A percentile compares a stretch with the other conserved stretches of the same genome.
Evolutionary conservation across 2,113 vertebrate genomes (phyloP).

Genomic region (Rissa tridactyla): DNA sequence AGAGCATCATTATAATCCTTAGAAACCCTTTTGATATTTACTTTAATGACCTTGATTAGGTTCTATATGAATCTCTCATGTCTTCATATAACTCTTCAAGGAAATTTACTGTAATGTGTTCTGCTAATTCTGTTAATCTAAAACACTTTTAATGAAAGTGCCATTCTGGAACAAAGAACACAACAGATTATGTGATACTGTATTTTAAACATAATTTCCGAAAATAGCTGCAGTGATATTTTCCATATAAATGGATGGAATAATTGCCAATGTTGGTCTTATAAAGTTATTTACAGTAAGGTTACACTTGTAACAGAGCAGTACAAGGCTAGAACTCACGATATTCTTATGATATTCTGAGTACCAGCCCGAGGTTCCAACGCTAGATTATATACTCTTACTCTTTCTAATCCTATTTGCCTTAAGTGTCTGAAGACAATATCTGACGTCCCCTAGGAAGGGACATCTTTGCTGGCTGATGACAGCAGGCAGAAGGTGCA

Average conservation of each 20-base stretch:
- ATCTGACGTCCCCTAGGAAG: neutral
- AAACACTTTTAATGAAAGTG: neutral
- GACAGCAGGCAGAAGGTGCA: neutral
- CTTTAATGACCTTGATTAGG: neutral
- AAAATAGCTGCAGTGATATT: neutral
- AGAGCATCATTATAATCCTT: neutral
- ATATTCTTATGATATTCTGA: neutral
- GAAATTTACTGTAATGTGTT: neutral
- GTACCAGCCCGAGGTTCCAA: neutral
- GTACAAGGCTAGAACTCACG: neutral
- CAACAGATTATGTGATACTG: neutral
- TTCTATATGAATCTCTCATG: neutral
- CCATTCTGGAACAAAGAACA: neutral
- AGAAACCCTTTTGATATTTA: neutral
- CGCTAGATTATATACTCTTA: neutral
- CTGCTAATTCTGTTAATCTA: neutral
- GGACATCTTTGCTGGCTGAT: neutral
- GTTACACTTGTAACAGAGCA: neutral
- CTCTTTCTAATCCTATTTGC: neutral
- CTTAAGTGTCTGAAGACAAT: neutral
- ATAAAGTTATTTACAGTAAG: neutral
- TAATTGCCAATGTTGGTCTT: neutral
- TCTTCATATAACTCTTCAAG: neutral
- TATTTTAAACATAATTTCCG: neutral
- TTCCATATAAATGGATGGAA: neutral